Evolutionary conservation across 2,797 vertebrate species (phyloP), one percentile per base, ranked within the genome.

Genomic region (Falco biarmicus): DNA sequence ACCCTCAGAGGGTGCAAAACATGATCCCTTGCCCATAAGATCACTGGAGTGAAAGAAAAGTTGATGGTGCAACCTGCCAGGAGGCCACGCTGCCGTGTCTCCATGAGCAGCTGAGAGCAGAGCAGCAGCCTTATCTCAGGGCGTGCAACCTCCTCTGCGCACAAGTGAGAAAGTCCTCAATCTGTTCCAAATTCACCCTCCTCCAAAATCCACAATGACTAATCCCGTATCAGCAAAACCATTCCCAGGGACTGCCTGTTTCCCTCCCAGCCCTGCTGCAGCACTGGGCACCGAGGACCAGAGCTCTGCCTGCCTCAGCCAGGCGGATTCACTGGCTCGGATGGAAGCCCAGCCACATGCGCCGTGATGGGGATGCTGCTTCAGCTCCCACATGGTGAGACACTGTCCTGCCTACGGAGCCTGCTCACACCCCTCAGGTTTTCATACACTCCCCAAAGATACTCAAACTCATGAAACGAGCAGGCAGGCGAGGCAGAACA

Each of bases 71-170:
- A 21, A 56, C 45, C 34, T 69, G 86, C 21, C 59, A 48, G 56
- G 51, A 60, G 45, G 50, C 51, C 0, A 2, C 56, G 53, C 37
- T 50, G 32, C 68, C 14, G 0, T 1, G 57, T 64, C 53, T 13
- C 31, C 45, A 18, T 0, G 4, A 0, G 1, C n/a, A 66, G 47
- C 19, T 0, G 1, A 47, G 21, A 34, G 50, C 0, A 0, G 61
- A 69, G 50, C 74, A 59, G 73, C 21, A 11, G 39, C 51, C 16
- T 29, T 45, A 32, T 13, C 71, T 73, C 19, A 10, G 32, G 37
- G 20, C 2, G 29, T 26, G 29, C 34, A 63, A 32, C 22, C 50
- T 65, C 60, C 48, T 64, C 48, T 63, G 18, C 31, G 11, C 10
- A 1, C n/a, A 50, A 68, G 54, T 32, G 45, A 90, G 22, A 34